A percentile compares a stretch with the other conserved stretches of the same genome.
Conservation (phyloP, 2,797 vertebrate species). For the Phalloptychus januarius region DNA sequence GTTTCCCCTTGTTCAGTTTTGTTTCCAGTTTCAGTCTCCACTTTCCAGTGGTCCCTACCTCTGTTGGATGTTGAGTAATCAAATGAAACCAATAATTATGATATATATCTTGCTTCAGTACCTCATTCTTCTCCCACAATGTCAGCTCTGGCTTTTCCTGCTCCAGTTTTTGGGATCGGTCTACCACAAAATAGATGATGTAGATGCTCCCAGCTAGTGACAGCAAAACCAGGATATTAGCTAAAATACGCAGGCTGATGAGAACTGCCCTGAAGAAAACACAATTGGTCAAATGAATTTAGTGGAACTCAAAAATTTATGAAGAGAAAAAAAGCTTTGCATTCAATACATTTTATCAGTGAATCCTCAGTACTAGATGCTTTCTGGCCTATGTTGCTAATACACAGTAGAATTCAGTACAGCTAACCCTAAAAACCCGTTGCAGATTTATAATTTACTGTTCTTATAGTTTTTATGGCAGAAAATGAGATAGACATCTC, state of each 20-base stretch:
- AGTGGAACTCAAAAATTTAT: background rate
- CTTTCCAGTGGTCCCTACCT: conserved; percentile 15
- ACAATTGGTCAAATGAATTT: background rate
- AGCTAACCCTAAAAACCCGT: no score
- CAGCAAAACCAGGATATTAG: conserved; percentile 94
- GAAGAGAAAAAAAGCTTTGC: no score
- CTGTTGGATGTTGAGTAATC: conserved; percentile 38
- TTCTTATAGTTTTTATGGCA: background rate
- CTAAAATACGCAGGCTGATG: conserved; percentile 91
- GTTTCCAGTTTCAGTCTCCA: conserved; percentile 27
- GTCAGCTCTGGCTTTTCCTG: conserved; percentile 89
- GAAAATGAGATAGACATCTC: background rate
- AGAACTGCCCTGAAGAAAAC: conserved; percentile 85
- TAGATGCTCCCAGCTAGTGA: conserved; percentile 97
- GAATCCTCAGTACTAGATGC: background rate
- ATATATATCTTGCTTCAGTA: conserved; percentile 52
- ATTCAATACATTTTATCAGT: background rate
- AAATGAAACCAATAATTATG: conserved; percentile 29
- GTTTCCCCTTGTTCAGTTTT: background rate
- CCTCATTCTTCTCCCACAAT: conserved; percentile 99
- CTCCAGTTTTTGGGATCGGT: conserved; percentile 94
- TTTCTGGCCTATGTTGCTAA: background rate
- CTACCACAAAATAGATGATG: conserved; percentile 98
- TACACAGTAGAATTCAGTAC: background rate
- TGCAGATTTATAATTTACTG: background rate